Conservation (phyloP, 1,140 invertebrate genomes). For the Anagrus nilaparvatae region DNA sequence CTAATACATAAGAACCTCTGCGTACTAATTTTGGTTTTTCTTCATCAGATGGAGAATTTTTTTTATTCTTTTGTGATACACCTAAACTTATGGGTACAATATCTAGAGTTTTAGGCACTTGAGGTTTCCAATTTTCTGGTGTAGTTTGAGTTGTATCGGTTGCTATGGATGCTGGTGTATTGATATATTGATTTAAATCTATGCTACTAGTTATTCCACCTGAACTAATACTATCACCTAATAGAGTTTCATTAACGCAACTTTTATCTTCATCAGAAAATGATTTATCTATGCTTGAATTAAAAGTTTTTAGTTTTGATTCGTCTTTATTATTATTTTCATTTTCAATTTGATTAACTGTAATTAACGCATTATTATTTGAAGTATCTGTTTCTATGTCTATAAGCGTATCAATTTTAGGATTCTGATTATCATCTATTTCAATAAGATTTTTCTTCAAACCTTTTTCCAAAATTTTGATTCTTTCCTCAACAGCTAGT, state of each 20-base stretch:
- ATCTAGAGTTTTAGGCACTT: conserved; percentile 36
- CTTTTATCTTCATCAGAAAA: conserved; percentile 18
- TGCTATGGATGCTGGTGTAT: conserved; percentile 19
- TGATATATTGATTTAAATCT: conserved; percentile 26
- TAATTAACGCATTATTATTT: no score
- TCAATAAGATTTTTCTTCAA: not conserved
- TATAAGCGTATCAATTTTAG: no score
- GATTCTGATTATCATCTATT: no score
- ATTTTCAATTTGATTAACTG: no score
- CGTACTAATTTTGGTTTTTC: conserved; percentile 42
- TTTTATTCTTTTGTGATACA: conserved; percentile 3
- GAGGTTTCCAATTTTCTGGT: conserved; percentile 31
- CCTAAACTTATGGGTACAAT: conserved; percentile 33
- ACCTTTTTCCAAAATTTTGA: conserved; percentile 23
- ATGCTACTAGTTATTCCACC: conserved; percentile 22
- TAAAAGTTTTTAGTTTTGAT: not conserved
- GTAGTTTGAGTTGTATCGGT: conserved; percentile 22
- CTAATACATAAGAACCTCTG: conserved; percentile 52
- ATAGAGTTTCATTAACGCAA: conserved; percentile 14
- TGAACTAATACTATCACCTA: conserved; percentile 16
- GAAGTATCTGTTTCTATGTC: no score
- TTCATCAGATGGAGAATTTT: conserved; percentile 11
- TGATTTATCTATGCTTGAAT: conserved; percentile 13
- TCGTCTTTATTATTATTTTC: conserved; percentile 1
- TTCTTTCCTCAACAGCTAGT: conserved; percentile 44